A percentile compares a stretch with the other conserved stretches of the same genome.
phyloP scores from a whole-genome alignment of 2,797 vertebrate genomes.

The Avahi laniger region DNA sequence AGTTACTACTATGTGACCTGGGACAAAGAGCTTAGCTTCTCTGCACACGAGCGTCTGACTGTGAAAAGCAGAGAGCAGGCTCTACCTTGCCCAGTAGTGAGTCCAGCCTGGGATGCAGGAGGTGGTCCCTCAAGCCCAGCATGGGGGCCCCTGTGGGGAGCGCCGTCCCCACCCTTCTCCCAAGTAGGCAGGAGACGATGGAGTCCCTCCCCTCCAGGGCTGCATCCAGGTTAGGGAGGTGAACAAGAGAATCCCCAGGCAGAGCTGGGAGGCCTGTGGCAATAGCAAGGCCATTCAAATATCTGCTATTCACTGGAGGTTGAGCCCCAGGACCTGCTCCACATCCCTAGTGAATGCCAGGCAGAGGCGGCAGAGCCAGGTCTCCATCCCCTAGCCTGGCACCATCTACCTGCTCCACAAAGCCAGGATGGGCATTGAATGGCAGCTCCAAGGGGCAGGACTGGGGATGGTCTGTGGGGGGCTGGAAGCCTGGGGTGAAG shows the following conservation, averaged over 20 bases:
- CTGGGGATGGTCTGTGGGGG: neutral
- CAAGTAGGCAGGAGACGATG: neutral
- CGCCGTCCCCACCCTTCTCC: no score
- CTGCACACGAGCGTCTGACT: accelerated
- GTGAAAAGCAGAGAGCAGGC: neutral
- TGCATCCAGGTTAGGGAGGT: no score
- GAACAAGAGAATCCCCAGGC: neutral
- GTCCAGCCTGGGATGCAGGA: neutral
- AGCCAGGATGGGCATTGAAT: neutral
- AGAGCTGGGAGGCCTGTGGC: neutral
- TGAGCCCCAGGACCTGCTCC: neutral
- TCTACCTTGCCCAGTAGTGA: accelerated
- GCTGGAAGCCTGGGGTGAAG: neutral
- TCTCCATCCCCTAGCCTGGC: neutral
- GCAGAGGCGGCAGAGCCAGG: neutral
- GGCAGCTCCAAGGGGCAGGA: neutral
- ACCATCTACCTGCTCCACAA: accelerated
- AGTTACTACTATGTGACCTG: neutral
- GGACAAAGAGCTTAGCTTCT: neutral
- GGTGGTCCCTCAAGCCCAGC: no score
- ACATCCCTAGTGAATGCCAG: accelerated
- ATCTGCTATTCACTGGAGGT: neutral
- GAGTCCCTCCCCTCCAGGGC: neutral
- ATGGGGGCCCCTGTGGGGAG: accelerated
- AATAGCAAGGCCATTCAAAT: neutral